A percentile compares a stretch with the other conserved stretches of the same genome.
Evolutionary conservation across 2,888 invertebrate species (phyloP).

Genomic region (Panzeria rudis): DNA sequence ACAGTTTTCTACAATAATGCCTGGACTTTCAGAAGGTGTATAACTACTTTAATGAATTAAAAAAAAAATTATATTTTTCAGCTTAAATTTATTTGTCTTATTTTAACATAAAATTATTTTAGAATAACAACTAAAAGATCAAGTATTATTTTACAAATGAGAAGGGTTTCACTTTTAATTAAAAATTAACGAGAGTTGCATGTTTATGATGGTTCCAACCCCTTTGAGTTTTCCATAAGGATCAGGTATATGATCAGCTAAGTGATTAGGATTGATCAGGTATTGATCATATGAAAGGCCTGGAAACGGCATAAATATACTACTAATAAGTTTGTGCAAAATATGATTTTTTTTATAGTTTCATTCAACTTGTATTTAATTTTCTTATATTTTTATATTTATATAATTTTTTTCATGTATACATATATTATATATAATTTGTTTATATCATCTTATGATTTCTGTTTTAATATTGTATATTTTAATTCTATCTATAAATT

Average conservation of each 20-base stretch:
- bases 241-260: no score
- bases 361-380: constrained; percentile 2
- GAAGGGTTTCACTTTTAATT: constrained; percentile 15
- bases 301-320: no score
- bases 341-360: constrained; percentile 13
- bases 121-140: constrained; percentile 2
- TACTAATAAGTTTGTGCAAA: constrained; percentile 59
- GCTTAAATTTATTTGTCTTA: constrained; percentile 8
- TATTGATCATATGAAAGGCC: no score
- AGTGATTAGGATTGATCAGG: no score
- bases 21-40: no score
- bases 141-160: constrained; percentile 36
- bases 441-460: neutral
- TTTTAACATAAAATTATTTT: constrained; percentile 6
- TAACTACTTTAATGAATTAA: neutral
- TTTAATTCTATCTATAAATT: constrained; percentile 68
- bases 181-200: neutral
- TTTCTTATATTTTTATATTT: neutral
- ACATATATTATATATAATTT: constrained; percentile 6
- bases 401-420: constrained; percentile 18
- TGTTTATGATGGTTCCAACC: no score
- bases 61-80: neutral
- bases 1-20: no score
- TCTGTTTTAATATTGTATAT: constrained; percentile 61
- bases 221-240: no score